phyloP scores from a whole-genome alignment of 2,797 vertebrate genomes.

The Chelidonichthys spinosus region DNA sequence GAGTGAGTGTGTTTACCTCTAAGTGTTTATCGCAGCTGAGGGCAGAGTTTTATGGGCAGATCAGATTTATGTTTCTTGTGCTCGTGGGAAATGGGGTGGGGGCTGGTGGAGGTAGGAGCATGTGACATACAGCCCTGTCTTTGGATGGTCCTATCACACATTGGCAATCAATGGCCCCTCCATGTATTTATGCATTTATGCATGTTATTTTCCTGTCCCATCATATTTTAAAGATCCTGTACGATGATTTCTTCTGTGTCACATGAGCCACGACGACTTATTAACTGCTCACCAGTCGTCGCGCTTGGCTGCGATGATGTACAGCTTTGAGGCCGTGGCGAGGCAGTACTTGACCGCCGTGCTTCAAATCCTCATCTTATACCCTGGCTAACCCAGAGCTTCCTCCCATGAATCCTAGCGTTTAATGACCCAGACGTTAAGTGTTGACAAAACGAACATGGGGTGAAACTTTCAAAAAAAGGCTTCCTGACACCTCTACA shows the following conservation, averaged over 20 bases:
- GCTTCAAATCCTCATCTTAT: conserved; percentile 37
- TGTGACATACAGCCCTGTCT: conserved; percentile 58
- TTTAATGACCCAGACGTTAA: conserved; percentile 47
- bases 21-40: conserved; percentile 30
- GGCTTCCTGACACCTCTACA: conserved; percentile 48
- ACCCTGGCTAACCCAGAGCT: conserved; percentile 24
- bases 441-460: conserved; percentile 45
- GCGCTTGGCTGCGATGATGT: conserved; percentile 26
- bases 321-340: conserved; percentile 22
- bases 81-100: conserved; percentile 47
- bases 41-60: conserved; percentile 46
- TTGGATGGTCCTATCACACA: conserved; percentile 39
- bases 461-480: conserved; percentile 53
- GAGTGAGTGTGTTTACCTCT: conserved; percentile 29
- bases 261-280: conserved; percentile 13
- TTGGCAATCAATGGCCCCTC: conserved; percentile 42
- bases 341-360: conserved; percentile 26
- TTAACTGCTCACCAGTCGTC: conserved; percentile 4
- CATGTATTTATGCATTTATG: background rate
- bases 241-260: background rate
- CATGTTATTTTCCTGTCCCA: background rate
- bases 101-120: conserved; percentile 33
- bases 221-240: background rate
- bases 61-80: conserved; percentile 63
- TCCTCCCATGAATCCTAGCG: conserved; percentile 36